Conservation (phyloP, 1,140 invertebrate genomes). For the Phortica variegata region DNA sequence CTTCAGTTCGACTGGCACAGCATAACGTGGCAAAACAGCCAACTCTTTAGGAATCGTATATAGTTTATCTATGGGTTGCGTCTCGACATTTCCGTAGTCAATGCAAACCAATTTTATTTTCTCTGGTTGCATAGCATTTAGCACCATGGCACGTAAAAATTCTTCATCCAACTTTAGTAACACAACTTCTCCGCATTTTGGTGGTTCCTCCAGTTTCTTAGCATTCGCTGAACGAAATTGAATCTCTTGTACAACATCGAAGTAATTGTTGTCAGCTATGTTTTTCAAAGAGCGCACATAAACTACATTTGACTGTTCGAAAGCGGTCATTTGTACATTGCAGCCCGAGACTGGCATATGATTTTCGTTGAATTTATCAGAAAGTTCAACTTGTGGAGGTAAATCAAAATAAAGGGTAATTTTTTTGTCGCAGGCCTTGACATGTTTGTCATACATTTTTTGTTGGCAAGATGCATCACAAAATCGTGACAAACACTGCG, state of each 20-base stretch:
- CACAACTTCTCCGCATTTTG: conserved; percentile 34
- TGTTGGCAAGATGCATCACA: not conserved
- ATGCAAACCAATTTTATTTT: conserved; percentile 37
- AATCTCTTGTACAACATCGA: conserved; percentile 20
- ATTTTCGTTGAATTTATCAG: no score
- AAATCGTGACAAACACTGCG: not conserved
- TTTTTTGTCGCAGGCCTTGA: not conserved
- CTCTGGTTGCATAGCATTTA: conserved; percentile 24
- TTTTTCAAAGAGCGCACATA: conserved; percentile 33
- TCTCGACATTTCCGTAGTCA: conserved; percentile 43
- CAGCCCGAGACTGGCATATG: conserved; percentile 21
- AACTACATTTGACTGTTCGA: conserved; percentile 38
- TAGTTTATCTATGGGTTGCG: conserved; percentile 20
- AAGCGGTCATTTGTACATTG: conserved; percentile 36
- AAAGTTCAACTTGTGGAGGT: not conserved
- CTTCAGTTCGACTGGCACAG: conserved; percentile 35
- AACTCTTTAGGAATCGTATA: conserved; percentile 25
- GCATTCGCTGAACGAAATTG: conserved; percentile 11
- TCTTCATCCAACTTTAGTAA: conserved; percentile 24
- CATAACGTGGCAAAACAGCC: conserved; percentile 23
- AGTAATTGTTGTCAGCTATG: conserved; percentile 27
- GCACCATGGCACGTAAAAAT: conserved; percentile 34
- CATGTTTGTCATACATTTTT: not conserved
- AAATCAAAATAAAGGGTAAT: not conserved
- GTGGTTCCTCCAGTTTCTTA: conserved; percentile 12